These are phyloP conservation scores for Sclerurus mexicanus DNA, from an alignment of 2,113 vertebrate genomes.

Conservation along the genomic window DNA sequence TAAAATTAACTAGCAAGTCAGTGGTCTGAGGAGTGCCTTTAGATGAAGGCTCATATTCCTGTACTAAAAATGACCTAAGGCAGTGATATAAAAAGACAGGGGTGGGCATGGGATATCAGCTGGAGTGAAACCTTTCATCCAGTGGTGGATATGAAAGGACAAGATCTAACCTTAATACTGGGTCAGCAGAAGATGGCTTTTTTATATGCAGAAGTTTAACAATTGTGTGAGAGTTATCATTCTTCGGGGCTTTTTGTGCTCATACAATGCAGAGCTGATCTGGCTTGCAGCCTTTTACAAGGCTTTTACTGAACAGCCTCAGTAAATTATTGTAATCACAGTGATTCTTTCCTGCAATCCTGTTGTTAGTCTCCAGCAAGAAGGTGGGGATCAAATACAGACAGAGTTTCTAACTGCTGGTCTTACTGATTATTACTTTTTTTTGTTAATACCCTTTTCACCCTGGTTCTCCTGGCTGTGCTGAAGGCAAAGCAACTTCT, in stretches of 20 bases:
- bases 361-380: neutral
- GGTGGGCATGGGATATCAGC: neutral
- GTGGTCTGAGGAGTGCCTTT: neutral
- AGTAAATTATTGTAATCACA: neutral
- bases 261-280: accelerated
- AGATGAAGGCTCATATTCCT: neutral
- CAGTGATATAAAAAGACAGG: neutral
- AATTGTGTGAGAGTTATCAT: neutral
- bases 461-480: neutral
- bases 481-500: neutral
- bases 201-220: neutral
- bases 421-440: neutral
- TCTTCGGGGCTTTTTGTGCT: neutral
- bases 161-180: neutral
- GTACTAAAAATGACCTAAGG: neutral
- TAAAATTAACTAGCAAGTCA: conserved; percentile 15
- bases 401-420: neutral
- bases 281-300: neutral
- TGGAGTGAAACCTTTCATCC: neutral
- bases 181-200: neutral
- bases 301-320: neutral
- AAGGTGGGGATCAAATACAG: neutral
- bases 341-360: neutral
- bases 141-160: neutral
- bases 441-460: neutral